Percentiles rank a stretch among this genome's conserved stretches.
Conservation (phyloP, 2,113 vertebrate genomes). For the Psephotus haematonotus region DNA sequence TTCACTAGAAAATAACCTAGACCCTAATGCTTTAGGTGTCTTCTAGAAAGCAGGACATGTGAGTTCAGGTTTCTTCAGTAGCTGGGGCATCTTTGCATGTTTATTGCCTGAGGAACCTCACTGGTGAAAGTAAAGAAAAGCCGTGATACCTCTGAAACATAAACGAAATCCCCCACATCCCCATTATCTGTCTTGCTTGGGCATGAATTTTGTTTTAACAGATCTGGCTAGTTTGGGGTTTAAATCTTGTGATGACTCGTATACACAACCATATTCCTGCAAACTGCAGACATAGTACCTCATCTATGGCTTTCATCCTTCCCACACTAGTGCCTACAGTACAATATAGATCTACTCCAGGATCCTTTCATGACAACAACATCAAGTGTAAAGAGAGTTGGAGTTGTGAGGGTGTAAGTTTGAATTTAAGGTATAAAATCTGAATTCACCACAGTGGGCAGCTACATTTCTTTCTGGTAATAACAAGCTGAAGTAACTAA, state of each 20-base stretch:
- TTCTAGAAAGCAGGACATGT: not conserved
- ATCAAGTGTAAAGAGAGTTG: not conserved
- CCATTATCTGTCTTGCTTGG: not conserved
- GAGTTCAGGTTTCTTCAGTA: not conserved
- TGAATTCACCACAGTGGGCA: not conserved
- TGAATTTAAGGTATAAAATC: not conserved
- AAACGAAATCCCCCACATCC: not conserved
- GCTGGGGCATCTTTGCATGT: not conserved
- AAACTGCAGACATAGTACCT: not conserved
- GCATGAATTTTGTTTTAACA: not conserved
- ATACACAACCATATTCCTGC: not conserved
- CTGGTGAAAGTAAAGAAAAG: not conserved
- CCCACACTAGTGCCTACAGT: accelerated
- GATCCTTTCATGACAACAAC: not conserved
- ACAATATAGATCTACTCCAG: not conserved
- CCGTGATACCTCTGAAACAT: not conserved
- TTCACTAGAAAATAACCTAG: not conserved
- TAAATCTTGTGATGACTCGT: not conserved
- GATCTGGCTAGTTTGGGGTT: not conserved
- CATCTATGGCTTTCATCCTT: not conserved
- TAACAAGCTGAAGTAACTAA: not conserved
- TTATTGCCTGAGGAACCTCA: not conserved
- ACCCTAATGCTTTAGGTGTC: not conserved
- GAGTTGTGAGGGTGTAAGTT: not conserved
- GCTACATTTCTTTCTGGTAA: not conserved